Evolutionary conservation across 1,140 invertebrate species (phyloP).

Genomic region (Gonioctena quinquepunctata): DNA sequence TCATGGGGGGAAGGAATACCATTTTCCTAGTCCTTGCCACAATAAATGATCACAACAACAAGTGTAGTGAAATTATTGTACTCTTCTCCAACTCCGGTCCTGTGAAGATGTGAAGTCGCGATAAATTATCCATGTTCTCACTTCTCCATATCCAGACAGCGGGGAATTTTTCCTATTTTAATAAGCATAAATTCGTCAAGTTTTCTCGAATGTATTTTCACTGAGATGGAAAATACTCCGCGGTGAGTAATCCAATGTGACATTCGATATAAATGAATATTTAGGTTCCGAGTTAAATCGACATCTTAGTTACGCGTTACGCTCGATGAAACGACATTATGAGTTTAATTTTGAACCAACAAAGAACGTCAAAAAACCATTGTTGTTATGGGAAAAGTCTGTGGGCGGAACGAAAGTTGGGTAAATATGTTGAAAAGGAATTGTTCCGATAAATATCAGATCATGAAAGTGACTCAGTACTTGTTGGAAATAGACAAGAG

Average conservation of each 20-base stretch:
- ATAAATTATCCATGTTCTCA: not conserved
- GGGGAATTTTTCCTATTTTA: not conserved
- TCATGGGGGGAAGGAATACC: no score
- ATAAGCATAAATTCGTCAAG: not conserved
- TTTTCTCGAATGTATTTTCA: not conserved
- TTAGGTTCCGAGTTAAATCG: not conserved
- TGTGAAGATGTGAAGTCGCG: no score
- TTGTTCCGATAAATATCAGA: not conserved
- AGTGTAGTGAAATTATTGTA: no score
- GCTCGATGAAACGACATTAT: not conserved
- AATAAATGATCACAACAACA: no score
- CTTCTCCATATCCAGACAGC: not conserved
- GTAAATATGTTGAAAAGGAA: constrained; percentile 2
- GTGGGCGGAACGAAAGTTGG: not conserved
- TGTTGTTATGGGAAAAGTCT: not conserved
- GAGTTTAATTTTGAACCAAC: not conserved
- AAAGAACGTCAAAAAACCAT: constrained; percentile 1
- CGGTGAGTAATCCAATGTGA: not conserved
- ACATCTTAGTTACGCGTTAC: not conserved
- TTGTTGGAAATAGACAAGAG: no score
- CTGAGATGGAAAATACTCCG: not conserved
- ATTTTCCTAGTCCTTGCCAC: no score
- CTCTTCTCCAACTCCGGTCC: no score
- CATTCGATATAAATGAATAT: not conserved
- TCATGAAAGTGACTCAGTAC: not conserved